These are phyloP conservation scores for Muricea muricata DNA, from an alignment of 92 coral and sea anemone species.

Conservation along the genomic window DNA sequence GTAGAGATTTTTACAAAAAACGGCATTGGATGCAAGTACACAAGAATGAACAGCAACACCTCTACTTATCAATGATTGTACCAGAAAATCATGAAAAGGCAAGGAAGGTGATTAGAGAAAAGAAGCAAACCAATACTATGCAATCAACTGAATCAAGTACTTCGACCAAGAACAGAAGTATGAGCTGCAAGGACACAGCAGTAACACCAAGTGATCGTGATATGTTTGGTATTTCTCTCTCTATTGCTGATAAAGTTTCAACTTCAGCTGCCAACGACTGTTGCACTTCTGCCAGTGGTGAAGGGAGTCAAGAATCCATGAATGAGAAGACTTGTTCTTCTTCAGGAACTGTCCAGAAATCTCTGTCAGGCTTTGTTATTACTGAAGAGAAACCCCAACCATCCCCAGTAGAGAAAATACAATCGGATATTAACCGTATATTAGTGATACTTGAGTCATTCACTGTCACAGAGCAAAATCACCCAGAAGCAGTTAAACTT, in stretches of 20 bases:
- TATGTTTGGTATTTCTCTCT: neutral
- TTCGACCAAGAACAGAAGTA: neutral
- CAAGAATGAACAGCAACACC: neutral
- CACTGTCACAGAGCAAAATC: neutral
- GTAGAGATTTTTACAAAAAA: constrained; percentile 3
- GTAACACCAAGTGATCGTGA: neutral
- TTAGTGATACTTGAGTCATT: neutral
- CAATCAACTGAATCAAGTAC: neutral
- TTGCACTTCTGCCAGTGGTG: neutral
- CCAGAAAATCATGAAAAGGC: constrained; percentile 10
- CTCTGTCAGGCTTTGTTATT: neutral
- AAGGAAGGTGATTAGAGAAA: neutral
- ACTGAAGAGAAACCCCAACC: neutral
- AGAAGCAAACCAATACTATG: neutral
- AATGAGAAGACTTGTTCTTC: neutral
- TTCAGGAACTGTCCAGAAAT: neutral
- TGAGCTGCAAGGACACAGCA: too few relatives aligned
- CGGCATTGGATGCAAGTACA: constrained; percentile 7
- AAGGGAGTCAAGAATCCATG: neutral
- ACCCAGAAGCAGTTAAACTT: neutral
- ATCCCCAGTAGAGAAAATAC: neutral
- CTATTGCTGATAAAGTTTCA: neutral
- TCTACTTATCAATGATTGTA: neutral
- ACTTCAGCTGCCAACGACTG: neutral
- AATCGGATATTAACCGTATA: neutral